Conservation (phyloP, 2,797 vertebrate species). For the Agapornis canus region DNA sequence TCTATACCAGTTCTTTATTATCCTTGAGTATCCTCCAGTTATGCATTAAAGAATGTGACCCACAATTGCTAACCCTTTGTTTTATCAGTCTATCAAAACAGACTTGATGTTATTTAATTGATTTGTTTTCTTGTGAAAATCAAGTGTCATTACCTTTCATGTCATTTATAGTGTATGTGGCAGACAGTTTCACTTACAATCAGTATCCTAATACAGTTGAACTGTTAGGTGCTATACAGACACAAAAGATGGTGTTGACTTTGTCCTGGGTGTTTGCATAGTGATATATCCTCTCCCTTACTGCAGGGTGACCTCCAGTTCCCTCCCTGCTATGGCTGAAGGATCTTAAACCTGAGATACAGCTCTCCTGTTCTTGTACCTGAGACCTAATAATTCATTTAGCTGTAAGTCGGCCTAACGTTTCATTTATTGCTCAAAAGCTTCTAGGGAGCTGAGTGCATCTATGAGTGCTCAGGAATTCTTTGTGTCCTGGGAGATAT, state of each 20-base stretch:
- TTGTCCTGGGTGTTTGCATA: background rate
- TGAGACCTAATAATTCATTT: background rate
- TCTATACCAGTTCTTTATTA: background rate
- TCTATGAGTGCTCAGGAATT: background rate
- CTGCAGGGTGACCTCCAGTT: background rate
- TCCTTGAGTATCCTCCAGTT: background rate
- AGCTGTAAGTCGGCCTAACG: background rate
- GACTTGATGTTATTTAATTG: background rate
- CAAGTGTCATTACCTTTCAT: background rate
- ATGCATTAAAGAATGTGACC: background rate
- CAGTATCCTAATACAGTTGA: background rate
- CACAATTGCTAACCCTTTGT: background rate
- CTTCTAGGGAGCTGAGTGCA: background rate
- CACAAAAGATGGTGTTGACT: background rate
- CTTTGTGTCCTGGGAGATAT: background rate
- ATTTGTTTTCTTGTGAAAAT: background rate
- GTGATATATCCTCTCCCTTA: background rate
- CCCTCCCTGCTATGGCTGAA: background rate
- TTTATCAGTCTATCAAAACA: background rate
- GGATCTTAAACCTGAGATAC: background rate
- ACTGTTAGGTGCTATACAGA: background rate
- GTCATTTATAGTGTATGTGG: background rate
- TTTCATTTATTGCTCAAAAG: conserved; percentile 20
- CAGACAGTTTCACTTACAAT: background rate
- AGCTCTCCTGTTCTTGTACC: background rate